Conservation (phyloP, 2,113 vertebrate genomes). For the Sapayoa aenigma region DNA sequence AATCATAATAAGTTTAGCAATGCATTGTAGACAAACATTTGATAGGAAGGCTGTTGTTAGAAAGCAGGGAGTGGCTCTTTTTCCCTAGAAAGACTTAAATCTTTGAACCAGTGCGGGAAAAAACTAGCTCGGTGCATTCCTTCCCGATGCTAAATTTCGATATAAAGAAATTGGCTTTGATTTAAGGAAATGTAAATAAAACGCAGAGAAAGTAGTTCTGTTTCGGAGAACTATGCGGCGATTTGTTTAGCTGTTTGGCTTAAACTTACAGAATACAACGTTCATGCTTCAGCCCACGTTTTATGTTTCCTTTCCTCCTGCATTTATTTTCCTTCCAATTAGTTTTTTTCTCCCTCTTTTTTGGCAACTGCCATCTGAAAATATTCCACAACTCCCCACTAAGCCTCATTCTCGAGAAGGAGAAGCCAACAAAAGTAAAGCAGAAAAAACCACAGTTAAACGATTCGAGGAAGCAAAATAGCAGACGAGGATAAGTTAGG, state of each 20-base stretch:
- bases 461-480: not conserved
- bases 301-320: not conserved
- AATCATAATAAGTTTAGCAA: slow-evolving; percentile 23
- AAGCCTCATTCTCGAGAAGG: not conserved
- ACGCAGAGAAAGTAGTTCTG: not conserved
- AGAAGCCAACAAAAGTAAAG: slow-evolving; percentile 1
- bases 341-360: not conserved
- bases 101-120: not conserved
- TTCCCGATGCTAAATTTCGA: slow-evolving; percentile 24
- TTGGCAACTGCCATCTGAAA: not conserved
- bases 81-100: slow-evolving; percentile 34
- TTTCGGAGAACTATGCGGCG: not conserved
- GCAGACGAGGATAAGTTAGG: slow-evolving; percentile 9
- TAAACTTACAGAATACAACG: not conserved
- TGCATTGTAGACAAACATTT: not conserved
- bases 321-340: slow-evolving; percentile 29
- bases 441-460: not conserved
- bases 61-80: slow-evolving; percentile 22
- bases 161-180: not conserved
- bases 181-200: slow-evolving; percentile 18
- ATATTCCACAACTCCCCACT: not conserved
- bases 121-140: not conserved
- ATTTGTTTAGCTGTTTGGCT: not conserved
- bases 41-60: slow-evolving; percentile 16
- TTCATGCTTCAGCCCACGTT: not conserved